Percentiles rank a stretch among this genome's conserved stretches.
These are phyloP conservation scores for Drosophila subsilvestris DNA, from an alignment of 2,888 invertebrate genomes.

Conservation along the genomic window DNA sequence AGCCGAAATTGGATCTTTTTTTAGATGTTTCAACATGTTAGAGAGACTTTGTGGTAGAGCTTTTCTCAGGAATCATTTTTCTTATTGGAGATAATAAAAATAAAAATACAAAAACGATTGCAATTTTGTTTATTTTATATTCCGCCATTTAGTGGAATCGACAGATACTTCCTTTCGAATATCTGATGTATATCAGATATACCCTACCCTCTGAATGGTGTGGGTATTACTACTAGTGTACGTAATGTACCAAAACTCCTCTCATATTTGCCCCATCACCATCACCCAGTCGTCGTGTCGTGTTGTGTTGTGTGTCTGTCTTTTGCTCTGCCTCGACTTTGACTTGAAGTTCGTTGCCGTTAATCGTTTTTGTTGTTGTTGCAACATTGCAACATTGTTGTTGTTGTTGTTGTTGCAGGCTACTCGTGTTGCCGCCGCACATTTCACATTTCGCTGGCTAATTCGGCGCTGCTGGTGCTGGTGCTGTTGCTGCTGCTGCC, in stretches of 20 bases:
- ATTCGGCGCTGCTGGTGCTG: background rate
- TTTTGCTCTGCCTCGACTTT: slow-evolving; percentile 35
- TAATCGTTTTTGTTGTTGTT: slow-evolving; percentile 35
- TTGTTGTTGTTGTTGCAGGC: slow-evolving; percentile 1
- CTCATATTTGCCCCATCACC: background rate
- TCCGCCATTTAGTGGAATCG: too few relatives aligned
- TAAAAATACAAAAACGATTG: too few relatives aligned
- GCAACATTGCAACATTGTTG: background rate
- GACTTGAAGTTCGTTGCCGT: slow-evolving; percentile 77
- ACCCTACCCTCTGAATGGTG: background rate
- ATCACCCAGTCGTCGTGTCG: background rate
- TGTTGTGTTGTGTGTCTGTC: background rate
- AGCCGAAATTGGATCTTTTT: too few relatives aligned
- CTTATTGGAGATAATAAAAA: too few relatives aligned
- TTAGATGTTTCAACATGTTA: too few relatives aligned
- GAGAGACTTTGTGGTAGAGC: too few relatives aligned
- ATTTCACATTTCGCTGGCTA: slow-evolving; percentile 64
- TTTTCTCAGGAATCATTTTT: too few relatives aligned
- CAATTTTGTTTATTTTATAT: too few relatives aligned
- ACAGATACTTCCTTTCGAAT: too few relatives aligned
- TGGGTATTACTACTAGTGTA: background rate
- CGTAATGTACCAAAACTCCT: background rate
- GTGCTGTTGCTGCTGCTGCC: background rate
- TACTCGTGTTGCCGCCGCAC: slow-evolving; percentile 29
- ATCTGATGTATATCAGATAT: background rate